Evolutionary conservation across 2,797 vertebrate genomes (phyloP).

Genomic region (Pelochelys cantorii): DNA sequence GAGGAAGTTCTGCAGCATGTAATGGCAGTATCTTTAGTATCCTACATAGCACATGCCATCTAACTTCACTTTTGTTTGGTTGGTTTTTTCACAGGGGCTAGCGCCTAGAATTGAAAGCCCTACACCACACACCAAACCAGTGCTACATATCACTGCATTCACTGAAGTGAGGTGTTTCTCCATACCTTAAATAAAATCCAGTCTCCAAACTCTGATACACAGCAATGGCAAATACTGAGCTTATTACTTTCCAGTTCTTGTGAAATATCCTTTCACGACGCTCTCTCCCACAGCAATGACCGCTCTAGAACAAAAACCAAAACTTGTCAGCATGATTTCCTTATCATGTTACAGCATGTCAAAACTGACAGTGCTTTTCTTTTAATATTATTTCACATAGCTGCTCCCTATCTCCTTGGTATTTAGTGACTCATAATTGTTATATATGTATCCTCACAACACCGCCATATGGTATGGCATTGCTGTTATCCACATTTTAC

Average conservation of each 20-base stretch:
- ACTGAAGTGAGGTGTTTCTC: not conserved
- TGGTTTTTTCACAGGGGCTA: not conserved
- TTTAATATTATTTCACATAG: not conserved
- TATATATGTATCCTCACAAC: too few species aligned
- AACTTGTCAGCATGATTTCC: not conserved
- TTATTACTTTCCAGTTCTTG: not conserved
- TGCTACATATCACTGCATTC: not conserved
- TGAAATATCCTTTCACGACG: not conserved
- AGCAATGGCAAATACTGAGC: not conserved
- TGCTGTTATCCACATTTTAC: not conserved
- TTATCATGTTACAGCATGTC: not conserved
- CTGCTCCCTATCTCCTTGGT: not conserved
- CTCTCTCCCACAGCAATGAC: not conserved
- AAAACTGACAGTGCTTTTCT: not conserved
- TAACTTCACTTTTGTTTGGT: not conserved
- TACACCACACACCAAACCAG: accelerated
- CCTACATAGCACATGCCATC: not conserved
- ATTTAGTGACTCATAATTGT: not conserved
- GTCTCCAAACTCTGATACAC: not conserved
- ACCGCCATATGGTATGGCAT: not conserved
- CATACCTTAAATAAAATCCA: not conserved
- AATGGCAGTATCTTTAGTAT: not conserved
- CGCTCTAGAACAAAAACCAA: not conserved
- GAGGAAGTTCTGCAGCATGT: not conserved
- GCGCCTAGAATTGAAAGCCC: not conserved